Conservation (phyloP, 2,797 vertebrate genomes). For the Tokudaia muenninki region DNA sequence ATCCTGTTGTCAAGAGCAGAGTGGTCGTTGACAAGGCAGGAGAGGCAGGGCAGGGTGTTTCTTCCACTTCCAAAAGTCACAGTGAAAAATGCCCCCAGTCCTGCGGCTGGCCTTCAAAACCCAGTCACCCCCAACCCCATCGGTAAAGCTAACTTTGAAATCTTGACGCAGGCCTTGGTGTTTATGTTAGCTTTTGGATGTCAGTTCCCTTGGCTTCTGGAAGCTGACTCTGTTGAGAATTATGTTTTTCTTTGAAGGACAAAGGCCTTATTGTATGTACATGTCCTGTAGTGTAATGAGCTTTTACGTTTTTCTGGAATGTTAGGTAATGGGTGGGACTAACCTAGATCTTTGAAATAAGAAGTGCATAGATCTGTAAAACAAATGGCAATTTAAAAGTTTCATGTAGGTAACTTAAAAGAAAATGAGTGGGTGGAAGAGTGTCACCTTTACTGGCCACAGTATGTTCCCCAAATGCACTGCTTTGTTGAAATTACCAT, state of each 20-base stretch:
- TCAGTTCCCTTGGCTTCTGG: conserved; percentile 80
- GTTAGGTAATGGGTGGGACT: conserved; percentile 70
- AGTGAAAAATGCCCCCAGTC: not conserved
- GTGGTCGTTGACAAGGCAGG: not conserved
- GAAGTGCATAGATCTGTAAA: conserved; percentile 51
- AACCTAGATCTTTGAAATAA: conserved; percentile 63
- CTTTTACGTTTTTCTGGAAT: conserved; percentile 17
- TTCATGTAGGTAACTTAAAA: conserved; percentile 1
- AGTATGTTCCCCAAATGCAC: not conserved
- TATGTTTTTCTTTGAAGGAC: conserved; percentile 84
- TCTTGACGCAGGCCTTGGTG: conserved; percentile 71
- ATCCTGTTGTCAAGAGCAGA: not conserved
- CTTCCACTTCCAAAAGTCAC: conserved; percentile 31
- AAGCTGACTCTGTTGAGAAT: conserved; percentile 80
- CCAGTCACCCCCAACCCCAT: not conserved
- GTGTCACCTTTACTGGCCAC: not conserved
- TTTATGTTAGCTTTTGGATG: conserved; percentile 82
- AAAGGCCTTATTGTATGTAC: conserved; percentile 83
- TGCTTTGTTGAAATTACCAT: not conserved
- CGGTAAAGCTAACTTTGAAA: conserved; percentile 53
- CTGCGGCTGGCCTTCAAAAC: not conserved
- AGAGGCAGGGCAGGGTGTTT: not conserved
- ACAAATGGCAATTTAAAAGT: conserved; percentile 36
- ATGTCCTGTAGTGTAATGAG: conserved; percentile 67
- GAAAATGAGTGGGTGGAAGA: not conserved